Conservation (phyloP, 2,888 invertebrate species). For the Steromphala cineraria region DNA sequence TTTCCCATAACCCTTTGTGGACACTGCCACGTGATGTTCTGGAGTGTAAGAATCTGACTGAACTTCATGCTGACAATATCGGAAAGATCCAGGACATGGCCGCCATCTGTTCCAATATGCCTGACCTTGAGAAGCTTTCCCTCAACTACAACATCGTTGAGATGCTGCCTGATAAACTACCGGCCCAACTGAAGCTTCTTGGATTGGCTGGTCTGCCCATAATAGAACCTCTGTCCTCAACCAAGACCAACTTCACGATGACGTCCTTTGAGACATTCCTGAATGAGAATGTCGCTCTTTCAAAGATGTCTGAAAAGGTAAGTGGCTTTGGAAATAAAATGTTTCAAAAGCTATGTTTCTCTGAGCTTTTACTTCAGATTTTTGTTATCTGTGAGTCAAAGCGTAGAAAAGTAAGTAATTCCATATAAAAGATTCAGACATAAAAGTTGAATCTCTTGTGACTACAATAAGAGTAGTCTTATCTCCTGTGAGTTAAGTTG, state of each 20-base stretch:
- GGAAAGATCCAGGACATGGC: constrained; percentile 45
- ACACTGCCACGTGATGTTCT: constrained; percentile 42
- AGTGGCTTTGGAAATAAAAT: no score
- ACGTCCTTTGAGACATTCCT: constrained; percentile 25
- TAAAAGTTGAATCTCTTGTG: no score
- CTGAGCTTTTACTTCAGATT: no score
- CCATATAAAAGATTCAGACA: no score
- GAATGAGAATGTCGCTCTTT: constrained; percentile 21
- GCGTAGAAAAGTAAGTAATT: no score
- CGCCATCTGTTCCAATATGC: constrained; percentile 45
- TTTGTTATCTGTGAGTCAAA: no score
- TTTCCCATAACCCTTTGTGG: constrained; percentile 58
- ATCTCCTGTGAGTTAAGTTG: no score
- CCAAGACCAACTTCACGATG: constrained; percentile 23
- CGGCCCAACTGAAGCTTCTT: constrained; percentile 45
- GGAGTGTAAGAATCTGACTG: constrained; percentile 41
- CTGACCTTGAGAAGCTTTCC: constrained; percentile 44
- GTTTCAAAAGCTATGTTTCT: no score
- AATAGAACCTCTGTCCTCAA: constrained; percentile 42
- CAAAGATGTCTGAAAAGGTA: constrained; percentile 8
- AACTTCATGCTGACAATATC: constrained; percentile 56
- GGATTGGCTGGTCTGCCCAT: constrained; percentile 64
- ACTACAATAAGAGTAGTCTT: no score
- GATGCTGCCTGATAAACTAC: constrained; percentile 45
- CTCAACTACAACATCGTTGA: constrained; percentile 46